Evolutionary conservation across 2,113 vertebrate genomes (phyloP), one percentile per base, ranked within the genome.

Genomic region (Pantherophis guttatus): DNA sequence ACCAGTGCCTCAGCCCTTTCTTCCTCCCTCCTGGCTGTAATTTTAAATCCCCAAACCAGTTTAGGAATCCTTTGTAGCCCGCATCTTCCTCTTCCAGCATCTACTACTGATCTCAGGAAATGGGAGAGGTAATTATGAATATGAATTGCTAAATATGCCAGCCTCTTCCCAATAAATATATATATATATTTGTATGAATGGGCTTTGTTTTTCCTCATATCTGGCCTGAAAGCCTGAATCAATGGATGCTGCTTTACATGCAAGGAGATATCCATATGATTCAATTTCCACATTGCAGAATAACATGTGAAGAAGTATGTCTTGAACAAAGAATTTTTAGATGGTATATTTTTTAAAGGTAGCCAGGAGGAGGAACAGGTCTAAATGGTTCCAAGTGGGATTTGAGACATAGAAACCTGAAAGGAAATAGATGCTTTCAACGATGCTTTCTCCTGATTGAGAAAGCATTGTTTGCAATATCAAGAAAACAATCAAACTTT

Each of bases 41-140:
- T 33, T 62, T 91, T 62, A 87, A 52, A 92, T 33, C 48, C 57
- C 44, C 26, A 62, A 92, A 62, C 57, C 57, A 87, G 17, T 86
- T 62, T 92, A 59, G 57, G 55, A 92, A 87, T 91, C 33, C 26
- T 87, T 59, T 87, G 57, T 59, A 50, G 81, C 88, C 54, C 55
- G 54, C n/a, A 57, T 53, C 70, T 39, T 85, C 90, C 39, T 91
- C 81, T 26, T 86, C 81, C 39, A 59, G 44, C 10, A 87, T 91
- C 91, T 91, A 59, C 55, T 86, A 91, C 55, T 91, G 90, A 85
- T 54, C 70, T 87, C 91, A 87, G 85, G 91, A 91, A 87, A 87
- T 91, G 55, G 55, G 26, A 59, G 55, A 91, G 55, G 85, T 91
- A 87, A 59, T 91, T 91, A 87, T 87, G 44, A 87, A 50, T 53